phyloP scores from a whole-genome alignment of 2,888 invertebrate species.

The Drosophila sordidapex region DNA sequence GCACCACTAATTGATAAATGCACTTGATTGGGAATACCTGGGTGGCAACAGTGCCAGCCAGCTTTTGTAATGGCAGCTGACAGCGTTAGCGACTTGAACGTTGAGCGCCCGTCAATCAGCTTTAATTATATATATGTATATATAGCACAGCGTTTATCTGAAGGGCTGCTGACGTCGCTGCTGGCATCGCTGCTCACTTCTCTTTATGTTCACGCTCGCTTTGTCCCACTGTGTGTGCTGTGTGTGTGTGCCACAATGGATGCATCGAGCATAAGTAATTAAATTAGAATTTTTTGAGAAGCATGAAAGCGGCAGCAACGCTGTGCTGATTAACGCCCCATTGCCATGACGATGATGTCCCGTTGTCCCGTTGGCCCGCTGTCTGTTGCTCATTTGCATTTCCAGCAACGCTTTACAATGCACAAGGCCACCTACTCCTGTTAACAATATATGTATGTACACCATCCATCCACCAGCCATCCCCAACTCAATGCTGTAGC shows the following conservation, averaged over 20 bases:
- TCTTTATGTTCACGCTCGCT: conserved; percentile 67
- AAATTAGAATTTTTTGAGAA: conserved; percentile 83
- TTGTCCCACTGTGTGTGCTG: conserved; percentile 30
- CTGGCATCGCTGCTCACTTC: conserved; percentile 44
- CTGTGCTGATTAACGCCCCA: conserved; percentile 71
- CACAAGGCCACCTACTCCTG: conserved; percentile 16
- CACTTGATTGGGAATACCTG: conserved; percentile 54
- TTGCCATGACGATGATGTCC: conserved; percentile 57
- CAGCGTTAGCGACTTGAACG: conserved; percentile 19
- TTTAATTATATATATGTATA: conserved; percentile 65
- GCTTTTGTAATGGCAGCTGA: conserved; percentile 18
- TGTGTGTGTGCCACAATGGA: conserved; percentile 73
- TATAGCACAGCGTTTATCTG: conserved; percentile 35
- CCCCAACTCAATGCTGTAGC: conserved; percentile 50
- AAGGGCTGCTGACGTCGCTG: conserved; percentile 20
- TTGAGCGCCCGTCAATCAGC: conserved; percentile 62
- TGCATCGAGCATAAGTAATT: conserved; percentile 84
- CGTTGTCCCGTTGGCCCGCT: not conserved
- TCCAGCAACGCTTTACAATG: conserved; percentile 38
- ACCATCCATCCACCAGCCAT: conserved; percentile 11
- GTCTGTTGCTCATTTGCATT: conserved; percentile 77
- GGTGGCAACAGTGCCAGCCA: not conserved
- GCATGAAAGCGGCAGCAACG: conserved; percentile 66
- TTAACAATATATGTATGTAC: not conserved
- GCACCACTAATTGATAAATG: conserved; percentile 48